phyloP scores from a whole-genome alignment of 2,888 invertebrate species.

The Eustalomyia histrio region DNA sequence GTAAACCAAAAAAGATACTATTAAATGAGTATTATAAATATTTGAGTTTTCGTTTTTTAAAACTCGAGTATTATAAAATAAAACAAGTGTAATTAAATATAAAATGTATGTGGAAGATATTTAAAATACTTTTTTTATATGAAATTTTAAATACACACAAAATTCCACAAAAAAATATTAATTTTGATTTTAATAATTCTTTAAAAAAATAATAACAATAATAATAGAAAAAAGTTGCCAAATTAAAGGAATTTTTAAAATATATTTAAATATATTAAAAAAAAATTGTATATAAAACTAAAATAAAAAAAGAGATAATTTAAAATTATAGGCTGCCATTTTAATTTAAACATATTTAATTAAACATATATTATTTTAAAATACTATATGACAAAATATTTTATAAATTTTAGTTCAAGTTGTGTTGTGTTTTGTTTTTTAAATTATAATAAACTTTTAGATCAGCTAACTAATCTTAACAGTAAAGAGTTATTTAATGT shows the following conservation, averaged over 20 bases:
- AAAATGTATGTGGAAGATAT: too few species aligned
- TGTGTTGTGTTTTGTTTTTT: background rate
- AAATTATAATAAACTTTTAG: background rate
- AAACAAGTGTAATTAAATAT: too few species aligned
- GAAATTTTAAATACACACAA: too few species aligned
- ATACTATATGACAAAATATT: background rate
- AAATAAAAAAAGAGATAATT: background rate
- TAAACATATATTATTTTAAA: background rate
- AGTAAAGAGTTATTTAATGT: too few species aligned
- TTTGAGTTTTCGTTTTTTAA: too few species aligned
- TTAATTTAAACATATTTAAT: background rate
- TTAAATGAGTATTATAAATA: too few species aligned
- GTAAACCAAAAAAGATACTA: too few species aligned
- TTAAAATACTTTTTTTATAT: too few species aligned
- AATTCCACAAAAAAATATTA: constrained; percentile 4
- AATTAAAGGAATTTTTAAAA: constrained; percentile 34
- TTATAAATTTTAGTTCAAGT: background rate
- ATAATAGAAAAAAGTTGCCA: constrained; percentile 59
- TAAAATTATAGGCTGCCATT: constrained; percentile 3
- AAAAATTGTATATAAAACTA: background rate
- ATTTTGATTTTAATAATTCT: constrained; percentile 13
- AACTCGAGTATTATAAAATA: too few species aligned
- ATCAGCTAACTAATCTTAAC: too few species aligned
- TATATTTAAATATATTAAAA: background rate
- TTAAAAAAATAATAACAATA: constrained; percentile 9